A percentile compares a stretch with the other conserved stretches of the same genome.
Conservation (phyloP, 2,888 invertebrate species). For the Willowsia nigromaculata region DNA sequence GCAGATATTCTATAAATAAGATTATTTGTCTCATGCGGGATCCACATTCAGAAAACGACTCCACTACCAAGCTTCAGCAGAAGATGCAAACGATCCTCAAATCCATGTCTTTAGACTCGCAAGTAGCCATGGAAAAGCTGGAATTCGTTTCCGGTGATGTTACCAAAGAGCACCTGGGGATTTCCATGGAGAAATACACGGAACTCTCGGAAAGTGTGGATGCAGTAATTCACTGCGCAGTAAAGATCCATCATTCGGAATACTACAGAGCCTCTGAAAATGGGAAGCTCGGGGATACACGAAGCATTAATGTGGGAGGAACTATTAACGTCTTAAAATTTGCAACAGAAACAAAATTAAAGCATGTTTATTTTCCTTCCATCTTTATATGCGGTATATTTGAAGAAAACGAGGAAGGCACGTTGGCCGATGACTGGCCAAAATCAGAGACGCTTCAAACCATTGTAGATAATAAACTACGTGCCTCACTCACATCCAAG, state of each 20-base stretch:
- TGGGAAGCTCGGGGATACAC: neutral
- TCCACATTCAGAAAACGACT: too few species aligned
- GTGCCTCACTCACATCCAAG: neutral
- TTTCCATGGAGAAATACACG: neutral
- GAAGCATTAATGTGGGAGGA: neutral
- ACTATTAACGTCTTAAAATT: neutral
- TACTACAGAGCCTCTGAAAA: neutral
- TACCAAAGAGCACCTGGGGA: neutral
- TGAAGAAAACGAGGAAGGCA: neutral
- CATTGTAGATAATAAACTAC: neutral
- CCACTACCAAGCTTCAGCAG: too few species aligned
- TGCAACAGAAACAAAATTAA: neutral
- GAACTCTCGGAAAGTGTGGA: neutral
- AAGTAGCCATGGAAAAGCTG: too few species aligned
- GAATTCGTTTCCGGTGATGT: too few species aligned
- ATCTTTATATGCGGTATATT: neutral
- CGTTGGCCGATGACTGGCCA: neutral
- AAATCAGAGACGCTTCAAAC: neutral
- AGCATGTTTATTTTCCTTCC: neutral
- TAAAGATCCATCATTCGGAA: slow-evolving; percentile 20
- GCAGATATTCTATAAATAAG: too few species aligned
- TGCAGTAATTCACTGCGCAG: slow-evolving; percentile 37
- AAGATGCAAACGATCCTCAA: too few species aligned
- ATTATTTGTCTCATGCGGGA: too few species aligned
- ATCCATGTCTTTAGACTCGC: too few species aligned